Conservation (phyloP, 2,113 vertebrate genomes). For the Myrmophylax atrothorax region DNA sequence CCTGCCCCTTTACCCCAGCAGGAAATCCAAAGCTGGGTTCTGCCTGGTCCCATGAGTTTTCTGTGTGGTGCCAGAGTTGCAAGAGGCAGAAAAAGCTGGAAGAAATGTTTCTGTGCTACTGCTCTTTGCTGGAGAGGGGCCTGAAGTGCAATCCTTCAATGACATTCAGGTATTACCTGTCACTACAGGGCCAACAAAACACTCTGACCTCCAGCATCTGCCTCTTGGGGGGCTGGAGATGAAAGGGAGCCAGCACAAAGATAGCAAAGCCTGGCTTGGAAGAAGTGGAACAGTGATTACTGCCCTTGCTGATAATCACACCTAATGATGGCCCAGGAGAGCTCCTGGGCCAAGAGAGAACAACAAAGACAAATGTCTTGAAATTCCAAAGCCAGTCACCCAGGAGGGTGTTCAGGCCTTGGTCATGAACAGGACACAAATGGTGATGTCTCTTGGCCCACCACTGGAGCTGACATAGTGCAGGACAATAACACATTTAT, state of each 20-base stretch:
- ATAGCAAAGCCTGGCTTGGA: background rate
- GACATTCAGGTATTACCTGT: background rate
- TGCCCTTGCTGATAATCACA: background rate
- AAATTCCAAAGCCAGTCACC: background rate
- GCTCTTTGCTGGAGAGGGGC: background rate
- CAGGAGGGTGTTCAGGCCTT: rapidly evolving
- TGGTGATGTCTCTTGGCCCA: background rate
- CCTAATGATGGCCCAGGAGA: background rate
- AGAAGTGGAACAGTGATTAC: background rate
- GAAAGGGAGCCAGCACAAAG: background rate
- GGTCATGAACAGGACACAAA: background rate
- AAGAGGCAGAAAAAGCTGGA: background rate
- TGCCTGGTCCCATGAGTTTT: background rate
- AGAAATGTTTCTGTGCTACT: background rate
- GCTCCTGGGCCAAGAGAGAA: background rate
- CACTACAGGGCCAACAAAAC: background rate
- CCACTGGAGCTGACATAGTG: background rate
- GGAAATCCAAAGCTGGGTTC: background rate
- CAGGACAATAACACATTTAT: background rate
- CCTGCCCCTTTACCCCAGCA: background rate
- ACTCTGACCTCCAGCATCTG: background rate
- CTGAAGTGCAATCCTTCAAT: background rate
- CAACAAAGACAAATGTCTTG: background rate
- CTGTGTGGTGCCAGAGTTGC: background rate
- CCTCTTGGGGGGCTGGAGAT: background rate